phyloP scores from a whole-genome alignment of 2,888 invertebrate genomes.

The Petrophora chlorosata region DNA sequence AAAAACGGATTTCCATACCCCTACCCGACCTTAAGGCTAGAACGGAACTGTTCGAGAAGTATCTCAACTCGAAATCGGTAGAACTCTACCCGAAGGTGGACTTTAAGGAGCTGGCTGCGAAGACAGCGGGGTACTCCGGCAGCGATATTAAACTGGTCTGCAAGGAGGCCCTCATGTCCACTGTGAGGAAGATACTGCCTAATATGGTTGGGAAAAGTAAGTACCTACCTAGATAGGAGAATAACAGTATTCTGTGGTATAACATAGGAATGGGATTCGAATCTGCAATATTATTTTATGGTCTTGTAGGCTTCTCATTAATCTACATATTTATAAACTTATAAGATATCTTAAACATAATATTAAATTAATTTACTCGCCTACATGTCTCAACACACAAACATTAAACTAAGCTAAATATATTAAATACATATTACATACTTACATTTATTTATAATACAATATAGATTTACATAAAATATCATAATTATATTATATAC shows the following conservation, averaged over 20 bases:
- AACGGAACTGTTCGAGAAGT: conserved; percentile 86
- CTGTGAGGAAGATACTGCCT: conserved; percentile 86
- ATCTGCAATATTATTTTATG: no score
- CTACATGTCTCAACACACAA: no score
- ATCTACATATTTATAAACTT: no score
- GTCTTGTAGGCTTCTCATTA: no score
- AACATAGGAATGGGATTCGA: background rate
- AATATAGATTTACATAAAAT: no score
- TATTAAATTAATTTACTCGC: no score
- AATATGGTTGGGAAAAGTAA: conserved; percentile 61
- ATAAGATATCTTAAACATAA: no score
- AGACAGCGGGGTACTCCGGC: conserved; percentile 92
- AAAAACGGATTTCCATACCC: conserved; percentile 92
- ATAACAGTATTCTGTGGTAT: background rate
- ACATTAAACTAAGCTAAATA: no score
- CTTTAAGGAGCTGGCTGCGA: conserved; percentile 72
- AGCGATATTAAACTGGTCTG: conserved; percentile 94
- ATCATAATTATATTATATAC: no score
- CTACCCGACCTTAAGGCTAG: conserved; percentile 88
- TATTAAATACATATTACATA: no score
- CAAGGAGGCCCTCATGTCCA: conserved; percentile 94
- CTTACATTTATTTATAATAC: no score
- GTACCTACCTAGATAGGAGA: conserved; percentile 8
- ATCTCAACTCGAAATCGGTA: conserved; percentile 77
- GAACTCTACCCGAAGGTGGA: conserved; percentile 73